These are phyloP conservation scores for Melopsittacus undulatus DNA, from an alignment of 2,797 vertebrate genomes.

Conservation along the genomic window DNA sequence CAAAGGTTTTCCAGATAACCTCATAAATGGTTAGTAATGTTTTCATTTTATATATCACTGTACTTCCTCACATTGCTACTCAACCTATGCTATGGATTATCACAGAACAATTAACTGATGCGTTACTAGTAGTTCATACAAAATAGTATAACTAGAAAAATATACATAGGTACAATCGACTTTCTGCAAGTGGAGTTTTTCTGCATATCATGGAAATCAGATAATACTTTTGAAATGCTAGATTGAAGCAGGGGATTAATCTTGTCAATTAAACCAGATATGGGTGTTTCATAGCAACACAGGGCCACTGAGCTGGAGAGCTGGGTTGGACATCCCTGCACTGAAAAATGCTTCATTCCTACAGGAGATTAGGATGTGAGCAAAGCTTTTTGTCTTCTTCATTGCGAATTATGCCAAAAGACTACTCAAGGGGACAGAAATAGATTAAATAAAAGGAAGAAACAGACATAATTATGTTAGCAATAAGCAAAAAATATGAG, in stretches of 20 bases:
- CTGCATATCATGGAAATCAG: background rate
- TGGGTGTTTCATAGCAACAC: background rate
- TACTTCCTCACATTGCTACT: background rate
- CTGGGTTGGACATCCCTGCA: background rate
- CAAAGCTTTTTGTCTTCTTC: background rate
- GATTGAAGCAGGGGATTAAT: background rate
- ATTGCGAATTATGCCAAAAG: background rate
- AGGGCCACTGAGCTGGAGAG: background rate
- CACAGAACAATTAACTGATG: background rate
- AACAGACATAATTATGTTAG: background rate
- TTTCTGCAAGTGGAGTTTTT: background rate
- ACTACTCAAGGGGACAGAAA: background rate
- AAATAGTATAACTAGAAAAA: background rate
- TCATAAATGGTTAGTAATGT: background rate
- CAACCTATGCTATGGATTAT: background rate
- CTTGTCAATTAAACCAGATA: background rate
- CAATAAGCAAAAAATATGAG: background rate
- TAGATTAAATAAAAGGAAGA: background rate
- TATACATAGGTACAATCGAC: background rate
- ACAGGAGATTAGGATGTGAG: background rate
- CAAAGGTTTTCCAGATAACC: background rate
- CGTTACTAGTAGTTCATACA: background rate
- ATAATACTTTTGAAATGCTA: background rate
- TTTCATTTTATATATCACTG: background rate
- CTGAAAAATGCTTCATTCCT: background rate